These are phyloP conservation scores for Falcunculus frontatus DNA, from an alignment of 2,113 vertebrate genomes.

Conservation along the genomic window DNA sequence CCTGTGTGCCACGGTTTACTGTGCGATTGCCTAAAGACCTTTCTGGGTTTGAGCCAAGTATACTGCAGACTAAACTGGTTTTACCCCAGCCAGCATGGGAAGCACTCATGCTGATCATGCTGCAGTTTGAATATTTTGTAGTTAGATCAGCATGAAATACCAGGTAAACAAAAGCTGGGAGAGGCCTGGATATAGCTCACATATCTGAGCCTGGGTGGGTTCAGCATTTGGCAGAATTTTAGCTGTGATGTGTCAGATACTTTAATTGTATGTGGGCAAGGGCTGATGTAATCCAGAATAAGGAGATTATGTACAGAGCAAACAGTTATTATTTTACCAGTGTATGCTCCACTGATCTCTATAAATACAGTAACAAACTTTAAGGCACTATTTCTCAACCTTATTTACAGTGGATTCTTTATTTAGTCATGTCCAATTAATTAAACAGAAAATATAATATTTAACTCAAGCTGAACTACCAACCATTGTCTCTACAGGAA, in stretches of 20 bases:
- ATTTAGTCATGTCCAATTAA: not conserved
- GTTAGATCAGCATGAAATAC: accelerated
- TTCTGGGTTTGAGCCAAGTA: not conserved
- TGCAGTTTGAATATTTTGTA: not conserved
- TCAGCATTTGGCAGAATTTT: not conserved
- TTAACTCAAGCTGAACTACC: not conserved
- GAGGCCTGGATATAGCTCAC: not conserved
- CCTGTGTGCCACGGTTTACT: not conserved
- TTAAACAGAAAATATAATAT: not conserved
- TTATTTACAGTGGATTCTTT: not conserved
- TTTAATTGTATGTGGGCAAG: not conserved
- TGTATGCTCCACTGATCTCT: not conserved
- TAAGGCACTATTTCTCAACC: not conserved
- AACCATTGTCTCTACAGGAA: not conserved
- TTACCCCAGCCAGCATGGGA: not conserved
- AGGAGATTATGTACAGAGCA: not conserved
- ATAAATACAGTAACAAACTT: not conserved
- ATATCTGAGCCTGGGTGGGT: not conserved
- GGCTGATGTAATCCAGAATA: not conserved
- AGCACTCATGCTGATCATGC: accelerated
- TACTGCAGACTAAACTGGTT: not conserved
- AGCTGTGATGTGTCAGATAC: not conserved
- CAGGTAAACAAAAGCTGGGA: not conserved
- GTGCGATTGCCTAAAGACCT: not conserved
- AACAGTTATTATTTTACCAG: not conserved